Base-by-base conservation (phyloP, 2,797 vertebrate genomes). In the Tiaroga cobitis region DNA sequence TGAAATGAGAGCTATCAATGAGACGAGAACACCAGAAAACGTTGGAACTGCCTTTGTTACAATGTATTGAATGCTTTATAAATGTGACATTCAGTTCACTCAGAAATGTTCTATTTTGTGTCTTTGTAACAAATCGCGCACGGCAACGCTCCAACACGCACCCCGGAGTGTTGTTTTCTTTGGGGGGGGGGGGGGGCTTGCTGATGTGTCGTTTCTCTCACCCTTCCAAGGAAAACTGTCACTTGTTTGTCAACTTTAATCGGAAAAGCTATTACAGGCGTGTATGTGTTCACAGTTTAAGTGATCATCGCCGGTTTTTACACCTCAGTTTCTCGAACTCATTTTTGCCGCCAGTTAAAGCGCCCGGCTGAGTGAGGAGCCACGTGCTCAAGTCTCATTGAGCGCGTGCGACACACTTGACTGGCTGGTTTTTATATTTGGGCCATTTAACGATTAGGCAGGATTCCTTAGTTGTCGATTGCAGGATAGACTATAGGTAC, bases 171-270 rank as follows among this genome's bases (percentile, higher is more conserved):
- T 63, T 69, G 87, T 78, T 86, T 54, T 85, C 43, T 37, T 54
- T 79, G 68, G 32, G 26, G 68, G 8, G 21, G 29, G 67, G 85
- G 84, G 75, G 89, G 88, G 82, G 26, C 80, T 85, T 87, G 83
- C 76, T 88, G 86, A 87, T 90, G 88, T 90, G 89, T 90, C 84
- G 74, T 80, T 88, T 86, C 83, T 86, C 43, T 88, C 86, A 86
- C 86, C 78, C 73, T 63, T 79, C 63, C 59, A 51, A 39, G 29
- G 72, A 85, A 88, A 68, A 86, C 74, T 87, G 81, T 88, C 86
- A 84, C 86, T 83, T 86, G 43, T 77, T 82, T 81, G 85, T 90
- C 87, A 87, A 86, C 84, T 87, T 68, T 72, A 81, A 83, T 80
- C n/a, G 46, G 69, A 18, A 51, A 81, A 68, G 79, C 46, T 54